Percentiles rank a stretch among this genome's conserved stretches.
phyloP scores from a whole-genome alignment of 1,140 invertebrate genomes.

The Thrips palmi region DNA sequence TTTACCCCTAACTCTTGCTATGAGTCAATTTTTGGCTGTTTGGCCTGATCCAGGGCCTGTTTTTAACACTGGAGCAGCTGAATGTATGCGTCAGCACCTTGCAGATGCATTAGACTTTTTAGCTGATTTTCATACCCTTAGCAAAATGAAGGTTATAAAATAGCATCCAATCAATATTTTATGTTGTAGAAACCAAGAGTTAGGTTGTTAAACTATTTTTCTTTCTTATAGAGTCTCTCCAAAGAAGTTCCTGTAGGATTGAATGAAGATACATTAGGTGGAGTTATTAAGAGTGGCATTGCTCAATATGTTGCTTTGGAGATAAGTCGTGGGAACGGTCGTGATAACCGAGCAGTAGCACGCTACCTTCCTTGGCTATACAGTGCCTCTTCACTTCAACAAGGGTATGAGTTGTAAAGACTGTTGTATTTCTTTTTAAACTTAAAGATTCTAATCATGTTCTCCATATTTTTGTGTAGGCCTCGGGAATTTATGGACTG shows the following conservation, averaged over 20 bases:
- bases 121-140: constrained; percentile 88
- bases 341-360: constrained; percentile 66
- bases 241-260: constrained; percentile 59
- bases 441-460: background rate
- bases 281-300: constrained; percentile 84
- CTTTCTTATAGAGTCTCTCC: constrained; percentile 47
- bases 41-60: constrained; percentile 30
- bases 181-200: background rate
- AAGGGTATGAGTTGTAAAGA: constrained; percentile 40
- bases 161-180: background rate
- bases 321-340: constrained; percentile 66
- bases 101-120: constrained; percentile 91
- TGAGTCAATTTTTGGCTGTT: constrained; percentile 26
- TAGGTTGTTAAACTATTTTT: background rate
- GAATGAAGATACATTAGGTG: constrained; percentile 89
- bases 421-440: background rate
- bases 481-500: constrained; percentile 91
- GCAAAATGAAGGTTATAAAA: constrained; percentile 78
- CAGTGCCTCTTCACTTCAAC: constrained; percentile 63
- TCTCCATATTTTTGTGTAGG: constrained; percentile 25
- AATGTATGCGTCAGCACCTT: constrained; percentile 81
- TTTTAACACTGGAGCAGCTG: constrained; percentile 70
- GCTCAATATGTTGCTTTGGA: constrained; percentile 90
- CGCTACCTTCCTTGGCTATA: constrained; percentile 86
- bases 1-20: constrained; percentile 39